Evolutionary conservation across 37 sponge, comb jelly and placozoan species (phyloP), one percentile per base, ranked within the genome.

Genomic region (Petrosia ficiformis): DNA sequence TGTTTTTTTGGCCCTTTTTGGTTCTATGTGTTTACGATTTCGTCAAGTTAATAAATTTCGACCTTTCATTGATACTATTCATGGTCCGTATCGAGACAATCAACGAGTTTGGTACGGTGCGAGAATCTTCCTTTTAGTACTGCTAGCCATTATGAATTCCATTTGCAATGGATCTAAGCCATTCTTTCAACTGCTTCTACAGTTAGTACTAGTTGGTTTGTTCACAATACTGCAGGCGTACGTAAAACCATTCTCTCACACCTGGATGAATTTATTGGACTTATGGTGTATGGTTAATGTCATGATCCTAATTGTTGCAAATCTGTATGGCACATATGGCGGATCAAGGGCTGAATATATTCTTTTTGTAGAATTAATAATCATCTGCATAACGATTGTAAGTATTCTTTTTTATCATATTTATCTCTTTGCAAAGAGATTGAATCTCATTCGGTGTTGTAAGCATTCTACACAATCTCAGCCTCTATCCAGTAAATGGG

Each of bases 41-140:
- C 39, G 39, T 36, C 35, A 29, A 11, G 69, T 68, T 14, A 68
- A 68, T 40, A 68, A 68, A 32, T 29, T 68, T 14, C 21, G 69
- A 16, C 69, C 69, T 34, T 68, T 68, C 39, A 34, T 68, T 68
- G 69, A 68, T 68, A 29, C 69, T 32, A 68, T 68, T 11, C 39
- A 61, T n/a, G 63, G 28, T 8, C 63, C 63, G 6, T 61, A 61
- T 29, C 11, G n/a, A 29, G 63, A 61, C n/a, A 61, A 22, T 29
- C 6, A n/a, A n/a, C 63, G 63, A 11, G 11, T 26, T 22, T 61
- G 63, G 63, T 68, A 36, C 35, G 69, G 69, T 34, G 39, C 35
- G 11, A 5, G 69, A 68, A 16, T 68, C 4, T 10, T 68, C 22
- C 69, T 68, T 6, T n/a, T 68, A 40, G 69, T 68, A 21, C 8